Conservation (phyloP, 2,797 vertebrate species). For the Morus bassanus region DNA sequence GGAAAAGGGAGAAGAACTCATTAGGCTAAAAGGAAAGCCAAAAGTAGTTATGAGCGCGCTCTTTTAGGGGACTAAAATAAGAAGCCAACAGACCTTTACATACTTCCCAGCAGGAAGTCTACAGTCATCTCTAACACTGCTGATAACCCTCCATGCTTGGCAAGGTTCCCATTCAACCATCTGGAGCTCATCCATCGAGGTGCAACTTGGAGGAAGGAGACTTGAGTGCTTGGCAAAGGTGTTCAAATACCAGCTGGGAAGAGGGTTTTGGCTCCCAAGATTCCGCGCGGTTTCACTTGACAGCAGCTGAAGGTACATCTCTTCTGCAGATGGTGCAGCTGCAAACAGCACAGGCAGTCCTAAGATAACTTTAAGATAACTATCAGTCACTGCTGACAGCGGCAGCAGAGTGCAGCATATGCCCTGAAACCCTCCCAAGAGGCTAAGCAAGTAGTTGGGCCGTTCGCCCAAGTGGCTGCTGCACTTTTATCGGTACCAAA, state of each 20-base stretch:
- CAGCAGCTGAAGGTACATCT: background rate
- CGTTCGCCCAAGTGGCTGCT: background rate
- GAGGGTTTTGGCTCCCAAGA: background rate
- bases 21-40: constrained; percentile 7
- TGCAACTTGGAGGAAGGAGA: background rate
- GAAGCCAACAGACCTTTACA: background rate
- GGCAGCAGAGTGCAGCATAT: background rate
- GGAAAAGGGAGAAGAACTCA: background rate
- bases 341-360: background rate
- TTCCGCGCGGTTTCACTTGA: background rate
- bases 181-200: constrained; percentile 2
- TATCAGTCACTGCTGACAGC: background rate
- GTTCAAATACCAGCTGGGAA: background rate
- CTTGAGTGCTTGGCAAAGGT: background rate
- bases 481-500: background rate
- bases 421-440: background rate
- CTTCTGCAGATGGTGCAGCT: background rate
- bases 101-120: constrained; percentile 12
- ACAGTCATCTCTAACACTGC: background rate
- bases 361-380: background rate
- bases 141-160: background rate
- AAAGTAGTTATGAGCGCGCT: background rate
- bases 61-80: background rate
- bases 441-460: background rate
- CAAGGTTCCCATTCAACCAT: background rate